Conservation (phyloP, 2,888 invertebrate genomes). For the Drosophila incognita region DNA sequence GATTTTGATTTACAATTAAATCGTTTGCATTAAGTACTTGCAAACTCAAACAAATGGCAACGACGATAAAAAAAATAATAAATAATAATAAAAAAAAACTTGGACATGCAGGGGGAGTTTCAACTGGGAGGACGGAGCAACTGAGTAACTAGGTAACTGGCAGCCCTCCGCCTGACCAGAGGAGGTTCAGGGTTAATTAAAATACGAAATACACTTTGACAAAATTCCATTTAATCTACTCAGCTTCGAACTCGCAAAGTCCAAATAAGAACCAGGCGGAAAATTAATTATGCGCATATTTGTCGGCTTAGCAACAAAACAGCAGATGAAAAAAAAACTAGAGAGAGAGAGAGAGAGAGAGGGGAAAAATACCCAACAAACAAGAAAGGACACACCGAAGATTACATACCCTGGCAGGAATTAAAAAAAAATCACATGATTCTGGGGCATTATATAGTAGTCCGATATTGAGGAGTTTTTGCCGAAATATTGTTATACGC, state of each 20-base stretch:
- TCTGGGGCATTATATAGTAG: background rate
- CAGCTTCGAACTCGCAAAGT: constrained; percentile 49
- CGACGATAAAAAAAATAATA: constrained; percentile 4
- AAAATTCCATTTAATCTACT: constrained; percentile 79
- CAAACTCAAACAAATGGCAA: background rate
- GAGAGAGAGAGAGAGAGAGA: background rate
- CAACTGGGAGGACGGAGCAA: background rate
- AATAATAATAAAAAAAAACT: background rate
- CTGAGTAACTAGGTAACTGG: background rate
- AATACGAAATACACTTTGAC: constrained; percentile 68
- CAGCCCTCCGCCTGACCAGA: background rate
- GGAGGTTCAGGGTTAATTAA: constrained; percentile 59
- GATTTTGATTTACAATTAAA: background rate
- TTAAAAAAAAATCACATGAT: background rate
- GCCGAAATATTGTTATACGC: too few species aligned
- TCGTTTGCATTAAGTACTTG: constrained; percentile 39
- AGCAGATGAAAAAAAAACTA: background rate
- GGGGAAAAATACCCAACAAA: background rate
- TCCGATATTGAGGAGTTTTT: background rate
- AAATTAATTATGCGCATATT: constrained; percentile 77
- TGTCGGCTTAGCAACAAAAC: constrained; percentile 52
- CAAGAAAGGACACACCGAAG: background rate
- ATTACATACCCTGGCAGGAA: background rate
- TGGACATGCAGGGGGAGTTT: background rate
- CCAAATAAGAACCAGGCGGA: constrained; percentile 36